Evolutionary conservation across 2,797 vertebrate species (phyloP).

Genomic region (Lates japonicus): DNA sequence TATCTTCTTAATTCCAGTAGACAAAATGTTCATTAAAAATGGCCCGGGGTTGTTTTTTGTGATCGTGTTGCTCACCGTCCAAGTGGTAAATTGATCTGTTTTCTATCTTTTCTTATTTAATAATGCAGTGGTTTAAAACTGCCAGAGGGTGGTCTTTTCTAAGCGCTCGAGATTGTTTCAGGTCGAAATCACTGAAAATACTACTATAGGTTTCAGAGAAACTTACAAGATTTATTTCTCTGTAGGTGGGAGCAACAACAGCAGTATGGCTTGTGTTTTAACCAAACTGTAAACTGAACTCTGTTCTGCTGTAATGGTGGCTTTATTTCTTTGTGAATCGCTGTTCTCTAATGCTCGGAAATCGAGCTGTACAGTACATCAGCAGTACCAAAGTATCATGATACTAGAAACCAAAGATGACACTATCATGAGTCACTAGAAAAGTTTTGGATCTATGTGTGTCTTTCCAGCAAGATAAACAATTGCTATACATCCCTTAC

Average conservation of each 20-base stretch:
- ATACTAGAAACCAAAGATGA: conserved; percentile 26
- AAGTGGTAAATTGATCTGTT: conserved; percentile 73
- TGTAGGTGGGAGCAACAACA: conserved; percentile 35
- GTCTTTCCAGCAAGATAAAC: not conserved
- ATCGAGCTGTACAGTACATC: not conserved
- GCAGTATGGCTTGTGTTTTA: not conserved
- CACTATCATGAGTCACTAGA: conserved; percentile 20
- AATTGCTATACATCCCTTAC: not conserved
- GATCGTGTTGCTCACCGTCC: conserved; percentile 57
- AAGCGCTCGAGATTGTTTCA: conserved; percentile 46
- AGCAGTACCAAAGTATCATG: not conserved
- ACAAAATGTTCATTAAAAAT: conserved; percentile 68
- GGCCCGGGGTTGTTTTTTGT: conserved; percentile 39
- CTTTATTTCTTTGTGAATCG: conserved; percentile 20
- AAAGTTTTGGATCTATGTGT: not conserved
- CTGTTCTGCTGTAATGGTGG: conserved; percentile 14
- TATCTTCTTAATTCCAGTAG: conserved; percentile 42
- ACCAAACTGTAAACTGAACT: conserved; percentile 32
- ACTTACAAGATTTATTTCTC: conserved; percentile 49
- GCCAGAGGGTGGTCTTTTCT: conserved; percentile 54
- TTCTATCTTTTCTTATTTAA: conserved; percentile 71
- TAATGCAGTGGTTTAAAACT: conserved; percentile 71
- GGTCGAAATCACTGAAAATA: conserved; percentile 35
- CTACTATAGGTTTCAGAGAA: conserved; percentile 29
- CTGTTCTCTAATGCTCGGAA: conserved; percentile 16